Evolutionary conservation across 1,140 invertebrate species (phyloP), one percentile per base, ranked within the genome.

Genomic region (Solen grandis): DNA sequence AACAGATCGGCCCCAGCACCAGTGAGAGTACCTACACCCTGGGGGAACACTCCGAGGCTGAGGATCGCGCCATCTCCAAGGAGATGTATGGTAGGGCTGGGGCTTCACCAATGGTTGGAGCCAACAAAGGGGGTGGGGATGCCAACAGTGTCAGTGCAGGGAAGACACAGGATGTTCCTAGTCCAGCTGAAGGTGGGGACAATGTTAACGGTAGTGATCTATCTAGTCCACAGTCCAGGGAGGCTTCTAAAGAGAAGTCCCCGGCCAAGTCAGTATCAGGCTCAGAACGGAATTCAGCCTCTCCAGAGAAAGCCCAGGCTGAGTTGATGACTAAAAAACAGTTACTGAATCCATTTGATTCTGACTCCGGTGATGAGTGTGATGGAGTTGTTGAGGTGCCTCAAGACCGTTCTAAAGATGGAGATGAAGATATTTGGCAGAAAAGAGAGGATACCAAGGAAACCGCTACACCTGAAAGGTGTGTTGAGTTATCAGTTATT

Each of bases 21-120:
- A 88, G 84, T 82, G 96, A 97, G 91, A 97, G 96, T 22, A 96
- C 96, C 25, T 97, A 97, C 89, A 96, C 96, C 89, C 95, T 97
- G 85, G 96, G 96, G 2, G 94, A 96, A 87, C 95, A 95, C 87
- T 95, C 95, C 0, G 95, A 96, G 87, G 95, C 95, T 85, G 94
- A 94, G 27, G 95, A 94, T n/a, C 66, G 79, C 94, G 87, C 95
- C 85, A 94, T 96, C 59, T 95, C 95, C 36, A 94, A 95, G 50
- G 95, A 96, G 88, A 93, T 96, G 76, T 95, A 96, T 88, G 94
- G 95, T 22, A 94, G 95, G 83, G 94, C 91, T 94, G 55, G 91
- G 93, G 86, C 75, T 85, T 59, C 80, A 57, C 54, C 63, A 76
- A 35, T n/a, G n/a, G 5, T 74, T 35, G 72, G 70, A 50, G 69